phyloP scores from a whole-genome alignment of 1,140 invertebrate species.

The Trigoniulus corallinus region DNA sequence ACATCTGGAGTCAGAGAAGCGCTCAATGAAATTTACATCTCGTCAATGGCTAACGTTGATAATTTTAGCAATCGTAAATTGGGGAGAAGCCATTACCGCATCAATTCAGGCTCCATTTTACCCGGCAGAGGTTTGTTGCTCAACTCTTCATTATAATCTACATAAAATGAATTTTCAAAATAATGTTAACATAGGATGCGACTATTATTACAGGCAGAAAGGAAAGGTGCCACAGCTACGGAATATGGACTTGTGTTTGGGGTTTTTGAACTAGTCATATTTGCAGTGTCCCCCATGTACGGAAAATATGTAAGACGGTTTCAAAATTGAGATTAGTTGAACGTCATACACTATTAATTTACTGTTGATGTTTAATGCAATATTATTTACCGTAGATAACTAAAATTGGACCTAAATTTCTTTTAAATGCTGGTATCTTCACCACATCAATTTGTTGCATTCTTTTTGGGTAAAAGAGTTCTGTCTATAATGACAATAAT shows the following conservation, averaged over 20 bases:
- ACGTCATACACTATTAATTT: not conserved
- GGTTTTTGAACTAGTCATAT: constrained; percentile 22
- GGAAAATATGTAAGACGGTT: constrained; percentile 21
- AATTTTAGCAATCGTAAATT: not conserved
- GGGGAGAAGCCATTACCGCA: not conserved
- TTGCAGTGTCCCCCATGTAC: constrained; percentile 22
- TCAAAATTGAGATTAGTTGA: not conserved
- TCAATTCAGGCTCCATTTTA: not conserved
- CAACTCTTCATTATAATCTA: not conserved
- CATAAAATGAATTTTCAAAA: not conserved
- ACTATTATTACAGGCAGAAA: constrained; percentile 15
- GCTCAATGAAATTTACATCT: not conserved
- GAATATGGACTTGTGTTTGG: constrained; percentile 24
- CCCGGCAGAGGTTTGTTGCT: constrained; percentile 1
- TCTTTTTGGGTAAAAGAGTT: not conserved
- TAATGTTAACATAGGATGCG: not conserved
- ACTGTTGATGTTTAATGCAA: not conserved
- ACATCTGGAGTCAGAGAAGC: too few species aligned
- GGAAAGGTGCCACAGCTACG: constrained; percentile 22
- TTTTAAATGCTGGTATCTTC: not conserved
- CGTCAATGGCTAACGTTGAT: not conserved
- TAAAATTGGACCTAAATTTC: not conserved
- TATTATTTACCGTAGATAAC: not conserved
- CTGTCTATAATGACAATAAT: not conserved
- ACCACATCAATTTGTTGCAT: not conserved